A percentile compares a stretch with the other conserved stretches of the same genome.
These are phyloP conservation scores for Drosophila villosipedis DNA, from an alignment of 2,888 invertebrate species.

Conservation along the genomic window DNA sequence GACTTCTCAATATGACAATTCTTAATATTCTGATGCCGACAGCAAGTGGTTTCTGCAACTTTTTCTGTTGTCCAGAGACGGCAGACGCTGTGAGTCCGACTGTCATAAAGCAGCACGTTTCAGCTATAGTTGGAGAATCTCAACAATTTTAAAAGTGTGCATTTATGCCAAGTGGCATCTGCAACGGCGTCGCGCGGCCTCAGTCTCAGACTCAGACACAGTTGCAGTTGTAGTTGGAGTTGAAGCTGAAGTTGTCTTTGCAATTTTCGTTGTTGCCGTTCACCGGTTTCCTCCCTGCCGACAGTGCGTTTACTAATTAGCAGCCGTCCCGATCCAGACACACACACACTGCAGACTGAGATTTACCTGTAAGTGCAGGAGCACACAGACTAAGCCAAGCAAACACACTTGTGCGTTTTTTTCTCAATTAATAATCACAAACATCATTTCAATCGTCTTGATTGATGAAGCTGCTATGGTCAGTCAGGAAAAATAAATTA, in stretches of 20 bases:
- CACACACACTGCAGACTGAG: slow-evolving; percentile 25
- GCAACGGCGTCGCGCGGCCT: slow-evolving; percentile 55
- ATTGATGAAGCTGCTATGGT: slow-evolving; percentile 26
- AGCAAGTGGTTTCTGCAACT: slow-evolving; percentile 62
- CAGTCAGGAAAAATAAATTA: slow-evolving; percentile 67
- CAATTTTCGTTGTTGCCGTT: slow-evolving; percentile 42
- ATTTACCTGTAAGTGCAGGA: slow-evolving; percentile 26
- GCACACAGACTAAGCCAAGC: slow-evolving; percentile 11
- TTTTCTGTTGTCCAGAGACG: slow-evolving; percentile 51
- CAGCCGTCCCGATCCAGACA: slow-evolving; percentile 56
- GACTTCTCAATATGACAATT: slow-evolving; percentile 77
- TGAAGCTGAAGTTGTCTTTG: slow-evolving; percentile 42
- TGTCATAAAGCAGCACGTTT: slow-evolving; percentile 80
- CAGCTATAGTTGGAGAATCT: slow-evolving; percentile 81
- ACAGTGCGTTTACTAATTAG: slow-evolving; percentile 77
- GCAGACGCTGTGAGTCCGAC: slow-evolving; percentile 33
- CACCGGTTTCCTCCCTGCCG: slow-evolving; percentile 38
- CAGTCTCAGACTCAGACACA: slow-evolving; percentile 3
- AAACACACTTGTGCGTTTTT: slow-evolving; percentile 48
- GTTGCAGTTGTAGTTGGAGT: slow-evolving; percentile 25
- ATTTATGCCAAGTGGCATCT: slow-evolving; percentile 81
- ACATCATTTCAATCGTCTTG: slow-evolving; percentile 68
- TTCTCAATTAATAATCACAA: slow-evolving; percentile 75
- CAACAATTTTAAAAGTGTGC: slow-evolving; percentile 81
- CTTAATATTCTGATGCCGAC: slow-evolving; percentile 76